These are phyloP conservation scores for Heterohyrax brucei DNA, from an alignment of 2,797 vertebrate species.

Conservation along the genomic window DNA sequence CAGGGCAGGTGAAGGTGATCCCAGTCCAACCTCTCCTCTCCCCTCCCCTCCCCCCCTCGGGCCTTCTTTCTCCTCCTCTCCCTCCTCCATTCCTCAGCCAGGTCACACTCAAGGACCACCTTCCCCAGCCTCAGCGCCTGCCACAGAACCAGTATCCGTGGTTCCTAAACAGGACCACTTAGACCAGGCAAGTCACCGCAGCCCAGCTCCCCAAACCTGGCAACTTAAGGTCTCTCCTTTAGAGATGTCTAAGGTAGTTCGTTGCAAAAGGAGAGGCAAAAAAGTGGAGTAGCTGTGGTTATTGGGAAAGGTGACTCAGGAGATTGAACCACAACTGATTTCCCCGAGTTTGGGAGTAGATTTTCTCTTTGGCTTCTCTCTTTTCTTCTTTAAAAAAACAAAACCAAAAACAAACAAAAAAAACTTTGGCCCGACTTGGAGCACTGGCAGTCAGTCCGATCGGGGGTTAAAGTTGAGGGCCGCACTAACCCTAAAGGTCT, in stretches of 20 bases:
- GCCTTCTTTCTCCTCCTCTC: not conserved
- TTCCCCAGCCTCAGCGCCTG: conserved; percentile 48
- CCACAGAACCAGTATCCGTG: conserved; percentile 25
- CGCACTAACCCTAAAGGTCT: conserved; percentile 90
- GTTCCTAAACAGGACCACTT: conserved; percentile 53
- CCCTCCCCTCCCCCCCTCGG: not conserved
- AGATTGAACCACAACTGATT: conserved; percentile 56
- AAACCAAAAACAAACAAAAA: not conserved
- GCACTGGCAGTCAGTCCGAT: conserved; percentile 87
- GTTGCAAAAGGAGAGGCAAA: not conserved
- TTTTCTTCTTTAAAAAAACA: conserved; percentile 81
- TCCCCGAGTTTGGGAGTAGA: conserved; percentile 25
- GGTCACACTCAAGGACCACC: conserved; percentile 70
- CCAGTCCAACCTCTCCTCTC: not conserved
- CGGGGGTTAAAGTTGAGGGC: conserved; percentile 92
- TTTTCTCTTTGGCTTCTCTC: not conserved
- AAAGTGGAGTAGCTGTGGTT: not conserved
- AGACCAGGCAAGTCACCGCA: conserved; percentile 7
- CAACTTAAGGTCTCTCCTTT: not conserved
- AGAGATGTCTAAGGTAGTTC: conserved; percentile 15
- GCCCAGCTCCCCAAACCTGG: not conserved
- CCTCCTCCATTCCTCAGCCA: conserved; percentile 42
- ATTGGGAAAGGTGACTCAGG: not conserved
- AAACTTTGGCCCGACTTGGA: conserved; percentile 89
- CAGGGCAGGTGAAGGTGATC: conserved; percentile 80